Percentiles rank a stretch among this genome's conserved stretches.
These are phyloP conservation scores for Epinotia ramella DNA, from an alignment of 2,888 invertebrate genomes.

Conservation along the genomic window DNA sequence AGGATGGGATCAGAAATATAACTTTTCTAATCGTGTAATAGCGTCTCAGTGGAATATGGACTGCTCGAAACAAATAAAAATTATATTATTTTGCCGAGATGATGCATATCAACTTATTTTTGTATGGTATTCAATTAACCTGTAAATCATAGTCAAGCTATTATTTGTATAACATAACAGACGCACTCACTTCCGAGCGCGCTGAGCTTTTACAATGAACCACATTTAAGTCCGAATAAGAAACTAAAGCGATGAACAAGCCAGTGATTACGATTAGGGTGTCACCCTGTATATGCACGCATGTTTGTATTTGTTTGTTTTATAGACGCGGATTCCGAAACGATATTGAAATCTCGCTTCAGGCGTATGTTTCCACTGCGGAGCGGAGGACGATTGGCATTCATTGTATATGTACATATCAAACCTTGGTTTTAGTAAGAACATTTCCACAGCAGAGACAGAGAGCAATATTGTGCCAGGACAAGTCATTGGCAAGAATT, in stretches of 20 bases:
- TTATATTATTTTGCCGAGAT: no score
- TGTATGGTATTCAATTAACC: no score
- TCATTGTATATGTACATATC: background rate
- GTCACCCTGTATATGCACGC: background rate
- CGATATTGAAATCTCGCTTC: constrained; percentile 3
- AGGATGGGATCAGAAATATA: background rate
- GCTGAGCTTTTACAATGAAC: background rate
- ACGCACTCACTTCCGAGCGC: no score
- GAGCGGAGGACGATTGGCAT: background rate
- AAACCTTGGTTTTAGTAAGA: no score
- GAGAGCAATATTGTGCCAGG: no score
- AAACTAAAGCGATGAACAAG: no score
- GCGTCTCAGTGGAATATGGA: background rate
- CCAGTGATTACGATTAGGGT: background rate
- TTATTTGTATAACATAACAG: no score
- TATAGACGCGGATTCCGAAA: constrained; percentile 4
- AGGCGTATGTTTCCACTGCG: background rate
- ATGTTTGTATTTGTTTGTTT: background rate
- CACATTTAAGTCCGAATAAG: background rate
- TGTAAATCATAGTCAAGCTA: no score
- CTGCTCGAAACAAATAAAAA: no score
- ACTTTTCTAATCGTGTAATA: background rate
- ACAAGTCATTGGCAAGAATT: no score
- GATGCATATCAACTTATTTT: no score
- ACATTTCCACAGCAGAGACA: no score